phyloP scores from a whole-genome alignment of 53 echinoderm and acorn worm genomes.

The Glandiceps talaboti region DNA sequence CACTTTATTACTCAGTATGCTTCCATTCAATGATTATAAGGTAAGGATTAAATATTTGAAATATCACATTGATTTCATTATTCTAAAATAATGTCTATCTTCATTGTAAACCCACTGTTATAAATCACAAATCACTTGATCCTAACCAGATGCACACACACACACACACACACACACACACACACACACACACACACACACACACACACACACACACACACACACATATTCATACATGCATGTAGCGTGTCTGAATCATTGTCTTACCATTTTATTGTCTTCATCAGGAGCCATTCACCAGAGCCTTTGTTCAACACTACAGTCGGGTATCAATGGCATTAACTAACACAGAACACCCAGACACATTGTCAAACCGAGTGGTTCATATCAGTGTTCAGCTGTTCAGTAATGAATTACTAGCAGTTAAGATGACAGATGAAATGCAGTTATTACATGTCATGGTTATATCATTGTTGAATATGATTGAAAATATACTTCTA shows the following conservation, averaged over 20 bases:
- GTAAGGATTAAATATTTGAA: conserved; percentile 15
- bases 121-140: too few species aligned
- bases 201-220: too few species aligned
- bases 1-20: conserved; percentile 82
- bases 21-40: conserved; percentile 82
- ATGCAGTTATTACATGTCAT: conserved; percentile 63
- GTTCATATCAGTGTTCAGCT: conserved; percentile 96
- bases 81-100: too few species aligned
- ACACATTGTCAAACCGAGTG: conserved; percentile 57
- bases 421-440: conserved; percentile 53
- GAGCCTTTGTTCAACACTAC: conserved; percentile 75
- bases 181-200: too few species aligned
- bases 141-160: too few species aligned
- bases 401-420: conserved; percentile 81
- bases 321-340: conserved; percentile 80
- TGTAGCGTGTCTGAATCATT: too few species aligned
- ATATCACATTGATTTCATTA: too few species aligned
- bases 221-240: too few species aligned
- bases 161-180: too few species aligned
- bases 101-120: too few species aligned
- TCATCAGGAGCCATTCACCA: conserved; percentile 84
- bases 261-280: not conserved
- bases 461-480: conserved; percentile 37
- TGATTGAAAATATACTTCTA: conserved; percentile 51
- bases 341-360: conserved; percentile 30